Base-by-base conservation (phyloP, 1,140 invertebrate genomes). In the Drosophila truncata region DNA sequence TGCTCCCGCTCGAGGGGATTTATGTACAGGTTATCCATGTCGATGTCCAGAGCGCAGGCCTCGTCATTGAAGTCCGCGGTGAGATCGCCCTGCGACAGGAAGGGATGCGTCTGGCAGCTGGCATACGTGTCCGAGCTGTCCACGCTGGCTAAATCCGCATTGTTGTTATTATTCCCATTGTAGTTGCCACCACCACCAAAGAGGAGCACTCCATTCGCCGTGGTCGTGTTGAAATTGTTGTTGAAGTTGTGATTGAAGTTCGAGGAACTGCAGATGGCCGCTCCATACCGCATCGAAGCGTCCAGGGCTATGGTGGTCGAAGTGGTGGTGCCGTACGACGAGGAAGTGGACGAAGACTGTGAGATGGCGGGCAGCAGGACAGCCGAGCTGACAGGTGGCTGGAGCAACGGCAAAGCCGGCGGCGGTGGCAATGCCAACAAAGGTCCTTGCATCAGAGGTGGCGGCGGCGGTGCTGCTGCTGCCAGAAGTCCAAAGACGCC, bases 101-200 rank as follows among this genome's bases (percentile, higher is more conserved):
- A 98, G 82, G 97, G 97, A 94, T 98, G 97, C 75, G 98, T 99
- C 94, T 97, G 96, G 94, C 98, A 99, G 93, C 97, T 98, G 92
- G 97, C 97, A 93, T 98, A 99, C 61, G 98, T 99, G 93, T 99
- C 98, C 31, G 96, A 97, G 83, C 96, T 97, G 87, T 97, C 96
- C 44, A 97, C 95, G 91, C 96, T 96, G 57, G 95, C 96, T 66
- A 96, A 93, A 59, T 97, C 96, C 59, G 86, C 93, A 72, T 94
- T 95, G 85, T 94, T 94, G 63, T 93, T 93, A 74, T 94, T 93
- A 81, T 94, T 94, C 47, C 92, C 93, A 74, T 93, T 93, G 80
- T 70, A 88, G 77, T 91, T 91, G 35, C 83, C 83, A 14, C 86
- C 83, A 14, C 86, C 83, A 20, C 86, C 83, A n/a, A 91, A 88